phyloP scores from a whole-genome alignment of 92 coral and sea anemone species.

The Phenganax stokvisi region DNA sequence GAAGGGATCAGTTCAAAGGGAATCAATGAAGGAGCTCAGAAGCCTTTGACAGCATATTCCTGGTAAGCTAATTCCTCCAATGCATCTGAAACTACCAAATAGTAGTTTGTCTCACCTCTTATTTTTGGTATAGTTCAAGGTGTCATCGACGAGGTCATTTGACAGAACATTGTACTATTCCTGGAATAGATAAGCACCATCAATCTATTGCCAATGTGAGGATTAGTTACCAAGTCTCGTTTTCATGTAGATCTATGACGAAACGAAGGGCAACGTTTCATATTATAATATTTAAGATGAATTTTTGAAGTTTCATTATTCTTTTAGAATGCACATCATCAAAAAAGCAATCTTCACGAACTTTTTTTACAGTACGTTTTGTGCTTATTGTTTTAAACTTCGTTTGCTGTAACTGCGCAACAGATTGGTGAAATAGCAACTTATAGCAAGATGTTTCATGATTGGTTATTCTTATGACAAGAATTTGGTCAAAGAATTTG shows the following conservation, averaged over 20 bases:
- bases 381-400: neutral
- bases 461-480: too few species aligned
- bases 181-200: neutral
- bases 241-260: too few species aligned
- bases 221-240: neutral
- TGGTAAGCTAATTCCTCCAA: constrained; percentile 46
- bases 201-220: neutral
- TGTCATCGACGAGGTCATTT: constrained; percentile 84
- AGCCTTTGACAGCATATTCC: constrained; percentile 60
- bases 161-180: constrained; percentile 79
- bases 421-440: neutral
- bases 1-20: neutral
- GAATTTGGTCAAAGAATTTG: neutral
- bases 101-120: neutral
- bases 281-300: too few species aligned
- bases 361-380: constrained; percentile 22
- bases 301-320: neutral
- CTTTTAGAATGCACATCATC: neutral
- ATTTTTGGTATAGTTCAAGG: constrained; percentile 50
- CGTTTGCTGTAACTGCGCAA: neutral
- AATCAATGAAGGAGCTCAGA: neutral
- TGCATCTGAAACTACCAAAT: neutral
- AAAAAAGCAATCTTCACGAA: constrained; percentile 11
- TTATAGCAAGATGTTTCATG: too few species aligned
- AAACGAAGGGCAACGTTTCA: too few species aligned